A percentile compares a stretch with the other conserved stretches of the same genome.
Evolutionary conservation across 2,888 invertebrate species (phyloP).

Genomic region (Portevinia maculata): DNA sequence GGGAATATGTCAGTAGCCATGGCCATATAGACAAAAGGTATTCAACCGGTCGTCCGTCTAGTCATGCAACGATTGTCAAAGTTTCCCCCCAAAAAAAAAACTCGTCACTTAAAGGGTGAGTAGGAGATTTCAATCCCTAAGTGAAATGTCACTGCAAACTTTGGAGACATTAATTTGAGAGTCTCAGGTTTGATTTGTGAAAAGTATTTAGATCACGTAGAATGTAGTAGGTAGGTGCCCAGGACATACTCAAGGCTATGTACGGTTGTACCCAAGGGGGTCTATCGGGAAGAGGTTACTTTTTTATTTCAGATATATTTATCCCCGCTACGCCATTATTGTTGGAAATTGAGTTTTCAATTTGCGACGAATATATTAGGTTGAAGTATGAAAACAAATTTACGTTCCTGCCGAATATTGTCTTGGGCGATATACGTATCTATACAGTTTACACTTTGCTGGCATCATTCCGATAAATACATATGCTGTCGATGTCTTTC

Average conservation of each 20-base stretch:
- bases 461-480: constrained; percentile 69
- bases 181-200: constrained; percentile 12
- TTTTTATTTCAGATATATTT: too few species aligned
- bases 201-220: constrained; percentile 26
- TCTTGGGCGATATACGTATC: constrained; percentile 29
- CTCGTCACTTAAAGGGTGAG: too few species aligned
- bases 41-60: constrained; percentile 22
- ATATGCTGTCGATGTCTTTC: constrained; percentile 71
- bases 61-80: constrained; percentile 48
- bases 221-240: not conserved
- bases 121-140: constrained; percentile 24
- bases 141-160: constrained; percentile 56
- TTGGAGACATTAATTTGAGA: constrained; percentile 25
- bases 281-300: constrained; percentile 17
- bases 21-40: constrained; percentile 12
- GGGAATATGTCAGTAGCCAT: constrained; percentile 26
- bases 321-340: not conserved
- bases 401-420: constrained; percentile 40
- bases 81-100: too few species aligned
- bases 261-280: too few species aligned
- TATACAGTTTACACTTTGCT: constrained; percentile 67
- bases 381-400: constrained; percentile 72
- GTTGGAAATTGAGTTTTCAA: constrained; percentile 62
- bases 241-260: constrained; percentile 2
- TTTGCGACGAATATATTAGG: constrained; percentile 71